Percentiles rank a stretch among this genome's conserved stretches.
These are phyloP conservation scores for Aldrovandia affinis DNA, from an alignment of 2,797 vertebrate genomes.

Conservation along the genomic window DNA sequence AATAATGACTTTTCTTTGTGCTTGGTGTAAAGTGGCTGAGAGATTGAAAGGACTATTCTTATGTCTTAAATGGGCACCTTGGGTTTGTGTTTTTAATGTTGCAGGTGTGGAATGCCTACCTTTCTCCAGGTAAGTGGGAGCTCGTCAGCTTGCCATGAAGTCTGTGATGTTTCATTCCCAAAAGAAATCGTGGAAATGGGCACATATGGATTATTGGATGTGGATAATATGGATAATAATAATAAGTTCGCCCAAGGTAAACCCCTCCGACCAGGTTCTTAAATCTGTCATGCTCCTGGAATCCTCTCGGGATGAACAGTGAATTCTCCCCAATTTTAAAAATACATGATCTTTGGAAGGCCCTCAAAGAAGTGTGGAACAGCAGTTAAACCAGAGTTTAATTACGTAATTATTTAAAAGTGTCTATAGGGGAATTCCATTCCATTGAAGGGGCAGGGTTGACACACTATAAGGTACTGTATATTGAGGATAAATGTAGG, in stretches of 20 bases:
- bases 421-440: neutral
- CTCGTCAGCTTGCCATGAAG: neutral
- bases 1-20: neutral
- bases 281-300: neutral
- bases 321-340: conserved; percentile 31
- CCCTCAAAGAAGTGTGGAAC: neutral
- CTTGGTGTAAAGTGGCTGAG: neutral
- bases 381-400: neutral
- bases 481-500: neutral
- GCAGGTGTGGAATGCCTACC: neutral
- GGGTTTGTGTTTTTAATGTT: neutral
- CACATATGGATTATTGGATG: too few relatives aligned
- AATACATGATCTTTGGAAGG: neutral
- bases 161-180: neutral
- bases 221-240: too few relatives aligned
- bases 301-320: neutral
- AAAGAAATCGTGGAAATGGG: too few relatives aligned
- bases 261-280: conserved; percentile 11
- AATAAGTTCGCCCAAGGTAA: neutral
- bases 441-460: neutral
- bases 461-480: neutral
- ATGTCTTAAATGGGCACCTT: neutral
- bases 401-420: neutral
- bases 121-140: neutral
- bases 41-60: neutral